Conservation (phyloP, 92 coral and sea anemone genomes). For the Pocillopora meandrina region DNA sequence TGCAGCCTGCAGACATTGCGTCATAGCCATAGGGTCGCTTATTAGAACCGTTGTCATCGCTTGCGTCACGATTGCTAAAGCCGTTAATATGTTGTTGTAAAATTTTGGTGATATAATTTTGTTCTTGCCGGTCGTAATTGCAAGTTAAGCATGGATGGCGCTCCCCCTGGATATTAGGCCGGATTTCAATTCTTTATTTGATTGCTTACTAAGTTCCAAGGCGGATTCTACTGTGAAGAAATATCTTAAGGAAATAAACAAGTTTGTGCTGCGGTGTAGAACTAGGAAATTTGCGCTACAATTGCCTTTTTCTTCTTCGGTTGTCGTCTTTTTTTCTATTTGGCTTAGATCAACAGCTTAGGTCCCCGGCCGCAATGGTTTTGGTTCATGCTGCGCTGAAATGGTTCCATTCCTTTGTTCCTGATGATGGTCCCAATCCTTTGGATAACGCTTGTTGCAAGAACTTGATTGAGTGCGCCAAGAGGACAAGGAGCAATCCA, state of each 20-base stretch:
- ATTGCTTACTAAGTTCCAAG: background rate
- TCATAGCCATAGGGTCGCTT: no score
- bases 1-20: no score
- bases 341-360: constrained; percentile 18
- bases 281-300: background rate
- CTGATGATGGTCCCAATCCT: constrained; percentile 14
- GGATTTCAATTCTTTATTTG: background rate
- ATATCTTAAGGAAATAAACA: background rate
- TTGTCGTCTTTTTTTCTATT: background rate
- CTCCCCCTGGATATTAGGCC: constrained; percentile 15
- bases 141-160: constrained; percentile 1
- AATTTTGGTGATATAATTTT: background rate
- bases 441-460: background rate
- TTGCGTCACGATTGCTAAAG: no score
- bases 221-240: background rate
- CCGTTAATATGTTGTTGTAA: no score
- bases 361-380: background rate
- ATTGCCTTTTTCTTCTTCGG: background rate
- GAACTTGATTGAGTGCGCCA: no score
- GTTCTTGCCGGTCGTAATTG: constrained; percentile 13
- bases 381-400: background rate
- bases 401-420: background rate
- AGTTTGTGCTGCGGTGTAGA: constrained; percentile 8
- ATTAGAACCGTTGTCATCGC: no score
- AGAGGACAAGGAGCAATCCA: background rate